Base-by-base conservation (phyloP, 2,888 invertebrate species). In the Entomobrya proxima region DNA sequence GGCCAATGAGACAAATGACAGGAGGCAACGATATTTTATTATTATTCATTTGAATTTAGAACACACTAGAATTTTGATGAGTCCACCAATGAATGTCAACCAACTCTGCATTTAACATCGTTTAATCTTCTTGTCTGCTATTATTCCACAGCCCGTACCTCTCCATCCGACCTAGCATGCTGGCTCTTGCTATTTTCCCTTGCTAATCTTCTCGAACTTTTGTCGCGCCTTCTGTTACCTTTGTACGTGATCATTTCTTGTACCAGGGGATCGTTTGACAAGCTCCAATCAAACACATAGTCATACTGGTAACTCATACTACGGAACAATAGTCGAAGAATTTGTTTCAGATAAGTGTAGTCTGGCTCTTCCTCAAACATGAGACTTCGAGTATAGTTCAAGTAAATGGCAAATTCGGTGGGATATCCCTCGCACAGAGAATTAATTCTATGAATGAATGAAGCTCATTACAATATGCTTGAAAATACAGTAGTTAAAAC, bases 291-390 rank as follows among this genome's bases (percentile, higher is more conserved):
- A 32, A 58, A 85, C 0, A 55, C 35, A 44, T 76, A 80, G 69
- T 85, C 85, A 30, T 75, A 76, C 27, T 55, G 47, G 27, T 80
- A 75, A 24, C 64, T 75, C 61, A 85, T n/a, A n/a, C 64, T 80
- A 2, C 85, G 78, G 44, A 74, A 85, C 7, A 80, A 44, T 7
- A 75, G 5, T 0, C 75, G 6, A 6, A 85, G 44, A 18, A 80
- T 75, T 11, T 80, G 67, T n/a, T 58, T 75, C 30, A 85, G 24
- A 18, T 85, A 85, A 0, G 52, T 55, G 64, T 85, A 85, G 47
- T 85, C 76, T 9, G 85, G 85, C 21, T 64, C 76, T 32, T 85
- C 85, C 18, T 80, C 85, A 75, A 85, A 85, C 64, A 52, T 64
- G 2, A 85, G 64, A n/a, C 80, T 69, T 21, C 85, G 15, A 0